Base-by-base conservation (phyloP, 2,888 invertebrate genomes). In the Erannis defoliaria region DNA sequence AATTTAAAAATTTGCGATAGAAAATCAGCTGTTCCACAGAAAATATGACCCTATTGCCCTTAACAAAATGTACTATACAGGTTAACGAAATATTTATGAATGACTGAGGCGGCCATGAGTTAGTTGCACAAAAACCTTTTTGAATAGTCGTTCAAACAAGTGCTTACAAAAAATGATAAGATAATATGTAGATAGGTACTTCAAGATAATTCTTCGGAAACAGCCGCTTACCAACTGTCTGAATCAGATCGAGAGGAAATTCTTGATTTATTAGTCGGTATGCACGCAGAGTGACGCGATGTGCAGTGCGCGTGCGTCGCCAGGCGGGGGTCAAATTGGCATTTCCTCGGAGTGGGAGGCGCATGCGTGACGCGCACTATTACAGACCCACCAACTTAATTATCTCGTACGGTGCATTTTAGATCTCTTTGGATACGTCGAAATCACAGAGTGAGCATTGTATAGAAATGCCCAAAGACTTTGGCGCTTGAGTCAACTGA, bases 191-290 rank as follows among this genome's bases (percentile, higher is more conserved):
- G 8, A 43, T 6, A 12, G n/a, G 43, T 43, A 40, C 10, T 6
- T 14, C 2, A 23, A 21, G 14, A 58, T 64, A 63, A 60, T 42
- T 23, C 59, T 46, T 62, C 57, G 66, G 67, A 66, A 67, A 48
- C 45, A 19, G 50, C 21, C 37, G 50, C 51, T 62, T 60, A 64
- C 21, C 53, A 50, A 56, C 63, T 60, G 63, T 40, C 40, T 51
- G 51, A 40, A 51, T 40, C 51, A 29, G 51, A 51, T 51, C 29
- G 31, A 38, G 62, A 75, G 77, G 78, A 78, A 67, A 67, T 68
- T 61, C 68, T 76, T 69, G 63, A 76, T 77, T 76, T 67, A 57
- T 56, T 56, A 62, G 66, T 59, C 45, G 70, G 71, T 66, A 55
- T 66, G 64, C 59, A 66, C 54, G 49, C 48, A 54, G 56, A 8